Evolutionary conservation across 2,113 vertebrate species (phyloP).

Genomic region (Xiphophorus hellerii): DNA sequence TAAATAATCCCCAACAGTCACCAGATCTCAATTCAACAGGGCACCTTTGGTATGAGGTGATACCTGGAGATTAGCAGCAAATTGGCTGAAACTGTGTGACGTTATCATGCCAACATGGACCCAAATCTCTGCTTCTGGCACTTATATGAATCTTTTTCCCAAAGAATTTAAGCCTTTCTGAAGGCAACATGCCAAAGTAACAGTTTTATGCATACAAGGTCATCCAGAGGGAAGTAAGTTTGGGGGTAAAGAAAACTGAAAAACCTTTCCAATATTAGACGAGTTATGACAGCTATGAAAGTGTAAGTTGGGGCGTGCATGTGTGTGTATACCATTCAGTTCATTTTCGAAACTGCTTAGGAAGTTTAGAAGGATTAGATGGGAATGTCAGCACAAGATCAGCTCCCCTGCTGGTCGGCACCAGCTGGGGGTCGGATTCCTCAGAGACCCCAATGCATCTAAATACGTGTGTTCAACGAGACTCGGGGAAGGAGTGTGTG

Average conservation of each 20-base stretch:
- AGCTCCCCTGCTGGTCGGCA: constrained; percentile 73
- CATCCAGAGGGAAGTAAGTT: not conserved
- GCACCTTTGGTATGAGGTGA: not conserved
- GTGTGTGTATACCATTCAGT: constrained; percentile 38
- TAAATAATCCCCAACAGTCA: not conserved
- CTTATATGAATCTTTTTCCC: not conserved
- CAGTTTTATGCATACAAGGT: constrained; percentile 1
- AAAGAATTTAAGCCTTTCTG: not conserved
- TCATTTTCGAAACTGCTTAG: constrained; percentile 39
- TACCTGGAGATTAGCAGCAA: not conserved
- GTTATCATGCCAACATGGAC: not conserved
- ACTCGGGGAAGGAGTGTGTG: constrained; percentile 27
- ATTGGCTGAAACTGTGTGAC: not conserved
- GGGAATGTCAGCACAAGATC: constrained; percentile 67
- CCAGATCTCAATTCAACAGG: not conserved
- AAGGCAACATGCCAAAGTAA: not conserved
- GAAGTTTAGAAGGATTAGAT: constrained; percentile 52
- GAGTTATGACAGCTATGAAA: constrained; percentile 24
- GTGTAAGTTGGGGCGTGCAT: constrained; percentile 2
- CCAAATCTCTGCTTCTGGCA: not conserved
- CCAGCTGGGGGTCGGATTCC: constrained; percentile 80
- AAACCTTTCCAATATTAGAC: constrained; percentile 33
- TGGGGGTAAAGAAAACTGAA: constrained; percentile 28
- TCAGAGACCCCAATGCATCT: constrained; percentile 71
- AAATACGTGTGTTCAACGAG: constrained; percentile 43